Evolutionary conservation across 2,113 vertebrate genomes (phyloP).

Genomic region (Passerina amoena): DNA sequence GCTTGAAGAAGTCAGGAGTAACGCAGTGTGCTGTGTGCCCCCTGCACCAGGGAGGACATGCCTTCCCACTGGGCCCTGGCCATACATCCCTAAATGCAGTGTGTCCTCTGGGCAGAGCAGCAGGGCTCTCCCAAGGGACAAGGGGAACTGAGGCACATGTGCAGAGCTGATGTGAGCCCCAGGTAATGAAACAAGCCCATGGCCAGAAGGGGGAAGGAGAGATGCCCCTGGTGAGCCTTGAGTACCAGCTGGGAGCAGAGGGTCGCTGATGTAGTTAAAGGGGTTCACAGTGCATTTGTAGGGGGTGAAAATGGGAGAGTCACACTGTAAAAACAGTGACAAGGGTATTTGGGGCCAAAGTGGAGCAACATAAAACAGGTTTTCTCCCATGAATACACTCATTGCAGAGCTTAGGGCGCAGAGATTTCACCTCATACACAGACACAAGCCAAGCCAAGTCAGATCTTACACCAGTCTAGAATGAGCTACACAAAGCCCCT

Average conservation of each 20-base stretch:
- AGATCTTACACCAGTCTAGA: not conserved
- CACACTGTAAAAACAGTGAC: not conserved
- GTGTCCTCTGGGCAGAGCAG: slow-evolving; percentile 58
- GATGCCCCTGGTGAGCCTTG: not conserved
- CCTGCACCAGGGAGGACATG: not conserved
- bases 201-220: not conserved
- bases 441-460: not conserved
- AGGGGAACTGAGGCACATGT: not conserved
- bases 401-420: not conserved
- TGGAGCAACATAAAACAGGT: not conserved
- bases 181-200: slow-evolving; percentile 66
- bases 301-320: not conserved
- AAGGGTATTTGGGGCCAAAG: not conserved
- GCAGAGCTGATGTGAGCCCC: slow-evolving; percentile 62
- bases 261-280: not conserved
- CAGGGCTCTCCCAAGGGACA: not conserved
- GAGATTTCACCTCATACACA: not conserved
- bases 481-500: not conserved
- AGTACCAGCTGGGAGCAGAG: not conserved
- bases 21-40: not conserved
- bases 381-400: not conserved
- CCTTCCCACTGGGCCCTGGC: not conserved
- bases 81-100: not conserved
- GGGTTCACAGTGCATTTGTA: not conserved
- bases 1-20: not conserved